A percentile compares a stretch with the other conserved stretches of the same genome.
phyloP scores from a whole-genome alignment of 1,140 invertebrate genomes.

The Drosophila albomicans region DNA sequence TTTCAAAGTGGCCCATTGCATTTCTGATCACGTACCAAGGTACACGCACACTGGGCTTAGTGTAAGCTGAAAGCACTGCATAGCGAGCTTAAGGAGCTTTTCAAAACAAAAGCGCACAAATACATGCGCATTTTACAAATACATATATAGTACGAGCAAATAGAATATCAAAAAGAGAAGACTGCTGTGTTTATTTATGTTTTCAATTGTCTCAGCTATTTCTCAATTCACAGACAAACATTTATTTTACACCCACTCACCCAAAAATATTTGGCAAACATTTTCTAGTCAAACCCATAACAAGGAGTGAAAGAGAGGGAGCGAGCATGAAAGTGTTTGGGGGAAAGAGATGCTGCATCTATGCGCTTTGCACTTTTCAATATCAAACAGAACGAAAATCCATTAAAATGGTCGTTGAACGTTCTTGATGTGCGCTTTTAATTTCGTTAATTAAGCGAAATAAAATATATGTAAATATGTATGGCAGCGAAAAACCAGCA shows the following conservation, averaged over 20 bases:
- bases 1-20: constrained; percentile 10
- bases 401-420: constrained; percentile 41
- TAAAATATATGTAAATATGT: constrained; percentile 9
- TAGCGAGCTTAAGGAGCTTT: background rate
- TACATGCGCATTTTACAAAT: constrained; percentile 10
- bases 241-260: constrained; percentile 17
- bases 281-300: constrained; percentile 21
- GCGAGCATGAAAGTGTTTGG: background rate
- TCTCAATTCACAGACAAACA: constrained; percentile 15
- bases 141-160: background rate
- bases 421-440: constrained; percentile 37
- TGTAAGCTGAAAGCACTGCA: constrained; percentile 4
- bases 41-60: constrained; percentile 3
- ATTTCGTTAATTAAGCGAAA: constrained; percentile 44
- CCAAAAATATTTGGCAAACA: constrained; percentile 51
- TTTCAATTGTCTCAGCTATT: constrained; percentile 12
- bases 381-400: constrained; percentile 21
- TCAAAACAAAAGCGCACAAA: background rate
- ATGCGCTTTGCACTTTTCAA: constrained; percentile 15
- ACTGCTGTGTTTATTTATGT: constrained; percentile 17
- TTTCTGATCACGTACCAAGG: constrained; percentile 24
- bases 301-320: background rate
- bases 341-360: too few species aligned
- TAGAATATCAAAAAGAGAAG: background rate
- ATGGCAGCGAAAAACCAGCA: constrained; percentile 9